Conservation (phyloP, 2,888 invertebrate genomes). For the Drosophila anomalata region DNA sequence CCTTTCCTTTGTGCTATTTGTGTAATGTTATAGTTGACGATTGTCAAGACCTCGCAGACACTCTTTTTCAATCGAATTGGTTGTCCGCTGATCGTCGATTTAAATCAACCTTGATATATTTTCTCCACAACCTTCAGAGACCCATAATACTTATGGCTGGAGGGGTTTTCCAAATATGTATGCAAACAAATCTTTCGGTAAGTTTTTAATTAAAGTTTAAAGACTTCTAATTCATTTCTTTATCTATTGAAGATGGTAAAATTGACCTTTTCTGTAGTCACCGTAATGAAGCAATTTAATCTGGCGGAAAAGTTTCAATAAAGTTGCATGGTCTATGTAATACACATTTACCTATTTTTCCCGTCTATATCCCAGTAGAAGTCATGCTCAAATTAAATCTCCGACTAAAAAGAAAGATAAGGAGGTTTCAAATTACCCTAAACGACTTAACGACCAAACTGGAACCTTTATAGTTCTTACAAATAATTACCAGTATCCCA, state of each 20-base stretch:
- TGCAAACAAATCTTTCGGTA: slow-evolving; percentile 60
- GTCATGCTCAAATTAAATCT: neutral
- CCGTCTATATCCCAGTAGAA: neutral
- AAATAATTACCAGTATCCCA: neutral
- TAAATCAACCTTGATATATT: slow-evolving; percentile 41
- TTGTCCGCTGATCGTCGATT: slow-evolving; percentile 47
- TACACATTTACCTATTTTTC: neutral
- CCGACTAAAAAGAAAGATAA: neutral
- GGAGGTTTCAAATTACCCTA: too few species aligned
- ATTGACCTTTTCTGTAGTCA: slow-evolving; percentile 60
- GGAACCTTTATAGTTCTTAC: too few species aligned
- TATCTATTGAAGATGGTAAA: slow-evolving; percentile 54
- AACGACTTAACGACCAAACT: too few species aligned
- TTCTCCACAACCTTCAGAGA: slow-evolving; percentile 62
- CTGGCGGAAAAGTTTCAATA: slow-evolving; percentile 56
- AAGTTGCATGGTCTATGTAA: neutral
- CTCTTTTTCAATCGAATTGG: slow-evolving; percentile 66
- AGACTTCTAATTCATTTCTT: neutral
- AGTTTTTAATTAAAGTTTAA: slow-evolving; percentile 10
- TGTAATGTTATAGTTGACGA: slow-evolving; percentile 55
- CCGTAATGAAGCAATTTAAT: slow-evolving; percentile 56
- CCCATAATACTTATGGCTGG: slow-evolving; percentile 59
- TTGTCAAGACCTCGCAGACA: slow-evolving; percentile 41
- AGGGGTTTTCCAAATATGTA: slow-evolving; percentile 58
- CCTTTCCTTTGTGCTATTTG: slow-evolving; percentile 64